Conservation (phyloP, 2,113 vertebrate species). For the Saguinus imperator region DNA sequence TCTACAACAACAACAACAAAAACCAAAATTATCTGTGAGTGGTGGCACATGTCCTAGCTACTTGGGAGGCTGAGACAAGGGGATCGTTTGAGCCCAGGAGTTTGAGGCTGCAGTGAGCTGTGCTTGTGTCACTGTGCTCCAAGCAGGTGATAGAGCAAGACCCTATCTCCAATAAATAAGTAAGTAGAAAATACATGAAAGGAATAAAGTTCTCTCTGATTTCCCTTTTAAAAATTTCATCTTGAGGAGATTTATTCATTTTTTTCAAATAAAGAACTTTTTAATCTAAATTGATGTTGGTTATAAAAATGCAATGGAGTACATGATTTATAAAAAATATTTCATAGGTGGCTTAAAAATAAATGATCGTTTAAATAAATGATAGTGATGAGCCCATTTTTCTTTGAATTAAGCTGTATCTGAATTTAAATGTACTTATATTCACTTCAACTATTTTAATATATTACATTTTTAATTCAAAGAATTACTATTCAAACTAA, state of each 20-base stretch:
- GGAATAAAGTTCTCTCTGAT: no score
- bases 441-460: neutral
- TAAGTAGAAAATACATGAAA: no score
- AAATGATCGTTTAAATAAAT: conserved; percentile 19
- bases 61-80: no score
- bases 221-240: conserved; percentile 30
- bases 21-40: no score
- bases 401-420: conserved; percentile 43
- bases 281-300: conserved; percentile 6
- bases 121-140: no score
- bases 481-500: neutral
- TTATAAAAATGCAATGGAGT: conserved; percentile 1
- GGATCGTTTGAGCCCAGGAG: no score
- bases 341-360: conserved; percentile 5
- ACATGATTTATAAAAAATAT: neutral
- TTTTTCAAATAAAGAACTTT: conserved; percentile 50
- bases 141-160: no score
- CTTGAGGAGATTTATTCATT: neutral
- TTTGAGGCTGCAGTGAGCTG: no score
- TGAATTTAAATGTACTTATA: conserved; percentile 20
- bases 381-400: neutral
- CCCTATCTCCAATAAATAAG: no score
- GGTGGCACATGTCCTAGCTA: no score
- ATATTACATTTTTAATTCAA: neutral
- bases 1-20: no score